A percentile compares a stretch with the other conserved stretches of the same genome.
Evolutionary conservation across 2,888 invertebrate species (phyloP).

Genomic region (Eurois occulta): DNA sequence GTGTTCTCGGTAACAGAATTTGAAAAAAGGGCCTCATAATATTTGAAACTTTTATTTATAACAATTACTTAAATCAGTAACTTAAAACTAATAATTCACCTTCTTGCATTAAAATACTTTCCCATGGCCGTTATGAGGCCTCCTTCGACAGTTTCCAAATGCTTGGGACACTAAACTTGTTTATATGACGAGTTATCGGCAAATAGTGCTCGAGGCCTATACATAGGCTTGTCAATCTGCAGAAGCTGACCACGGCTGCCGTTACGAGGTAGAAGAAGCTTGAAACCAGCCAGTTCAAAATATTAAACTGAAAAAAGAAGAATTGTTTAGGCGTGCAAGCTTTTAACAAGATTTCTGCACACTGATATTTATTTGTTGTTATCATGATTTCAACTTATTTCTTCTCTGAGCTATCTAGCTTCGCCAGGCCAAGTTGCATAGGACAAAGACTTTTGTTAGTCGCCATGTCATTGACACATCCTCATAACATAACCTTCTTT

Average conservation of each 20-base stretch:
- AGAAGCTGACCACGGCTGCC: constrained; percentile 23
- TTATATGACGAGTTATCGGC: constrained; percentile 23
- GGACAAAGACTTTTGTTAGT: no score
- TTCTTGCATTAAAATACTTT: background rate
- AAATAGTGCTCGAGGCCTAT: constrained; percentile 30
- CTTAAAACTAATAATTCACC: background rate
- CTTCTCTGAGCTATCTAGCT: no score
- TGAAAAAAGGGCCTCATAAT: background rate
- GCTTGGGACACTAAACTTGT: background rate
- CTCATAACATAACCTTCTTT: background rate
- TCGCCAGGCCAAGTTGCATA: no score
- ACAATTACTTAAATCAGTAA: constrained; percentile 1
- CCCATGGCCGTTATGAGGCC: background rate
- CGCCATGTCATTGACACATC: no score
- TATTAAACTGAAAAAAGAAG: constrained; percentile 25
- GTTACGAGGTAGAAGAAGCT: constrained; percentile 6
- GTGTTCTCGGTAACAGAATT: background rate
- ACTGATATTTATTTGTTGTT: no score
- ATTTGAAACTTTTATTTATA: constrained; percentile 3
- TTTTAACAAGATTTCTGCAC: no score
- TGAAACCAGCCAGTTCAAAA: constrained; percentile 24
- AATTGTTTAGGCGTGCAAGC: background rate
- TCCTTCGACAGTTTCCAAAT: constrained; percentile 3
- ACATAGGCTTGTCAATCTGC: constrained; percentile 38
- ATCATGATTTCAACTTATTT: no score